Conservation (phyloP, 2,113 vertebrate genomes). For the Pseudorectes ferrugineus region DNA sequence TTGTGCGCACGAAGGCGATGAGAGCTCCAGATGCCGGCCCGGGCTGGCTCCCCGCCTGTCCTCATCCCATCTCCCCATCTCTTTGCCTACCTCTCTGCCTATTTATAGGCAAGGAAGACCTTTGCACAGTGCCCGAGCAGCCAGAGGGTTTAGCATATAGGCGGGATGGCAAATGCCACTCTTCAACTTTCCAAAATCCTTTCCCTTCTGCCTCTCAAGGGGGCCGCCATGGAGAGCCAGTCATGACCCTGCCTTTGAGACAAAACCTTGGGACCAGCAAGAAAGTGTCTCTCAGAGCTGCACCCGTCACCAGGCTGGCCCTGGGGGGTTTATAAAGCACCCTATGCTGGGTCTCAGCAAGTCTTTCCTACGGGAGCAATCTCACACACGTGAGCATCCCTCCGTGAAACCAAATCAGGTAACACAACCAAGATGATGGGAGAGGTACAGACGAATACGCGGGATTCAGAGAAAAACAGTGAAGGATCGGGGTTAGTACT, state of each 20-base stretch:
- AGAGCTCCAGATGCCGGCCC: background rate
- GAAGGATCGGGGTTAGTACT: background rate
- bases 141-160: background rate
- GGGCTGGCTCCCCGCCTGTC: background rate
- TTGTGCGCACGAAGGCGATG: background rate
- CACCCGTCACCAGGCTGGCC: background rate
- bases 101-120: slow-evolving; percentile 42
- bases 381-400: rapidly evolving
- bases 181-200: background rate
- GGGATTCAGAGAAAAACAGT: background rate
- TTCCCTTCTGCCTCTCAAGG: background rate
- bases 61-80: background rate
- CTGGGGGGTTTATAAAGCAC: background rate
- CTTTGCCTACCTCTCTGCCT: slow-evolving; percentile 37
- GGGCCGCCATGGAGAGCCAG: background rate
- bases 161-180: background rate
- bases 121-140: background rate
- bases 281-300: background rate
- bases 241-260: background rate
- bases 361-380: background rate
- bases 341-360: rapidly evolving
- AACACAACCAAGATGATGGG: background rate
- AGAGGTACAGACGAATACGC: background rate
- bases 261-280: background rate
- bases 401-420: background rate